A percentile compares a stretch with the other conserved stretches of the same genome.
Evolutionary conservation across 2,797 vertebrate genomes (phyloP).

Genomic region (Melopsittacus undulatus): DNA sequence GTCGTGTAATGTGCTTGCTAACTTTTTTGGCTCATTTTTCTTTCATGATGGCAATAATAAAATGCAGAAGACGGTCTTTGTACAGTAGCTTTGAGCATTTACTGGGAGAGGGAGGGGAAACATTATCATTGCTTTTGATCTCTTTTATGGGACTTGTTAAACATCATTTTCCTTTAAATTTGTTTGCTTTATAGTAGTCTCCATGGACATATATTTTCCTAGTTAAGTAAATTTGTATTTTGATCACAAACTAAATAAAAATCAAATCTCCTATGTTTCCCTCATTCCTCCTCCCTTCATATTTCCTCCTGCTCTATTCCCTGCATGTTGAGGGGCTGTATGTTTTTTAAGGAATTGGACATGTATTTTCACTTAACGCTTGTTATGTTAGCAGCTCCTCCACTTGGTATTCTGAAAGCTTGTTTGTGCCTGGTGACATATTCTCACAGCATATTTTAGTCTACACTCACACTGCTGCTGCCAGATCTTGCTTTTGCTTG

Average conservation of each 20-base stretch:
- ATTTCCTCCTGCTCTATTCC: background rate
- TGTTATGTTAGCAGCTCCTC: background rate
- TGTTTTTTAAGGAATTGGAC: background rate
- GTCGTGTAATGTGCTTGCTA: background rate
- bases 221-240: background rate
- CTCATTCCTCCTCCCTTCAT: accelerated
- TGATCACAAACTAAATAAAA: background rate
- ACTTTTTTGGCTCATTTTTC: background rate
- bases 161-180: background rate
- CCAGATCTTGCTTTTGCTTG: background rate
- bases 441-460: constrained; percentile 34
- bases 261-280: background rate
- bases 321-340: background rate
- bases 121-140: background rate
- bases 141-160: background rate
- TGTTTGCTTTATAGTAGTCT: background rate
- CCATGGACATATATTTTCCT: background rate
- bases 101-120: background rate
- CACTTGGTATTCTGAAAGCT: background rate
- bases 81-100: background rate
- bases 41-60: background rate
- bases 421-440: background rate
- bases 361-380: background rate
- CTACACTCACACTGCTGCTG: background rate
- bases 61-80: background rate